Evolutionary conservation across 2,888 invertebrate species (phyloP), one percentile per base, ranked within the genome.

Genomic region (Ophraella communa): DNA sequence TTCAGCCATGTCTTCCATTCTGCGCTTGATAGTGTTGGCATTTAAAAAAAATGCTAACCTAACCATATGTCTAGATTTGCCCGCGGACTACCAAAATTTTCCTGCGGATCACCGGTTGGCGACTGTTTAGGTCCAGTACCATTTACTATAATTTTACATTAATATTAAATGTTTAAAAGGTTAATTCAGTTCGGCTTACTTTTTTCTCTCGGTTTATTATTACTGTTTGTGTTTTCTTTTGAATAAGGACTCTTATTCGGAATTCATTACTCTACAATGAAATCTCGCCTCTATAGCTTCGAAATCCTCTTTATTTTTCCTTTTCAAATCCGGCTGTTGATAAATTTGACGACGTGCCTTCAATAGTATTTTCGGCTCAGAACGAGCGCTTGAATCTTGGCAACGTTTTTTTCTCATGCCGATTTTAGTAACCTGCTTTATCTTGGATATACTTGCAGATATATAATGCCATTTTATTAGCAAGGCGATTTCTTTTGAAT

Each of bases 331-430:
- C 60, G 52, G 45, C 55, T 61, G 61, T 60, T 64, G 66, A 67
- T 67, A 67, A 67, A 67, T 61, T 64, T 57, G 47, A 51, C 47
- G 56, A 64, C 66, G 64, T 64, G 64, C 61, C 64, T 57, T 56
- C 59, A 56, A 53, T 61, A 53, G 57, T 49, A 61, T 64, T 58
- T 55, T 42, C 56, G 30, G 53, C 59, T 63, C 51, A 52, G 44
- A 52, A 49, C 51, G 39, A 39, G 42, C 39, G 51, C 18, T 44
- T 42, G 52, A 60, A 60, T 60, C 53, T 60, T 60, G 27, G 60
- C 30, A 52, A 44, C 14, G 52, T 20, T 44, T 35, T 58, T 60
- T 53, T 51, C 62, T 66, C 52, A 35, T 47, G 17, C 47, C n/a
- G 53, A 39, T 17, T 30, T 45, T 44, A 21, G 52, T 58, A 54